phyloP scores from a whole-genome alignment of 2,888 invertebrate genomes.

The Achlya flavicornis region DNA sequence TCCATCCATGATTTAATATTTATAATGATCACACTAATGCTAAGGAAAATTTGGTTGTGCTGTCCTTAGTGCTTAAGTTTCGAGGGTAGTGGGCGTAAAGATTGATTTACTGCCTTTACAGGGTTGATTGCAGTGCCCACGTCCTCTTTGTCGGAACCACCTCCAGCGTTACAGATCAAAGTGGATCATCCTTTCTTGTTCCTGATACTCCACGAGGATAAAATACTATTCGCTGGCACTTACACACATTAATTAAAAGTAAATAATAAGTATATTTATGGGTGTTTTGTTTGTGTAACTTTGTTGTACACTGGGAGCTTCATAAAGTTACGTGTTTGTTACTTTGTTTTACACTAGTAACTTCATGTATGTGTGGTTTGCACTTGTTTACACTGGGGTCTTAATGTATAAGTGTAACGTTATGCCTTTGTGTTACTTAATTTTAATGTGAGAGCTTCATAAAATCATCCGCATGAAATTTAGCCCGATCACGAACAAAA shows the following conservation, averaged over 20 bases:
- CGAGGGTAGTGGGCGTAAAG: not conserved
- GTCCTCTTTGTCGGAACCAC: not conserved
- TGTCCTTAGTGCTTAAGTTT: no score
- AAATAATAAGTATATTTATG: conserved; percentile 4
- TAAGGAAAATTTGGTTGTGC: not conserved
- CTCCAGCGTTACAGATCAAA: conserved; percentile 22
- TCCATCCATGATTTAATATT: no score
- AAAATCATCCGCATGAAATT: no score
- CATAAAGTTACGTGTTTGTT: no score
- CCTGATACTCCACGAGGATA: conserved; percentile 25
- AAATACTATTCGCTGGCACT: conserved; percentile 24
- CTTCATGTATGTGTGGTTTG: no score
- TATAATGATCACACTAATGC: no score
- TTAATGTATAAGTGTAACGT: no score
- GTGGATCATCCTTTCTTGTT: conserved; percentile 32
- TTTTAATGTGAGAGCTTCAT: no score
- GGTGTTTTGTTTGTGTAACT: not conserved
- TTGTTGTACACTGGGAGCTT: not conserved
- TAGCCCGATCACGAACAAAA: no score
- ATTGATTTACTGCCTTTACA: not conserved
- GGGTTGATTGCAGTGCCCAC: not conserved
- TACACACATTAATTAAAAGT: conserved; percentile 12
- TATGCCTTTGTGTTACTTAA: no score
- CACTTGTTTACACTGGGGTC: no score
- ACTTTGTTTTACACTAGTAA: no score